Conservation (phyloP, 2,797 vertebrate genomes). For the Loriculus beryllinus region DNA sequence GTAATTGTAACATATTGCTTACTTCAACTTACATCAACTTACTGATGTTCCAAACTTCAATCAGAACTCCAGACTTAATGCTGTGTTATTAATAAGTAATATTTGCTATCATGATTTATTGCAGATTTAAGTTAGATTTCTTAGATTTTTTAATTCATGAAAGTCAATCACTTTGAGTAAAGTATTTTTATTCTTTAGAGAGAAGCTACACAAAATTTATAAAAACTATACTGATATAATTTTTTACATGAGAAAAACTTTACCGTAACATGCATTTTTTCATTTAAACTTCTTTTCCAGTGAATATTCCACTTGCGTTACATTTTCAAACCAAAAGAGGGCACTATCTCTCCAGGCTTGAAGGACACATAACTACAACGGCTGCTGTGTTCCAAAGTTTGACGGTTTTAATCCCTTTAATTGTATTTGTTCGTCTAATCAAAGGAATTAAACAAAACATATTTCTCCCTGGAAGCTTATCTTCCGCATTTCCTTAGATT, state of each 20-base stretch:
- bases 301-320: not conserved
- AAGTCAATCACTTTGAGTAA: not conserved
- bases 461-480: not conserved
- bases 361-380: not conserved
- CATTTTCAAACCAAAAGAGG: conserved; percentile 52
- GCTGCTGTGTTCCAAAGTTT: not conserved
- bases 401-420: not conserved
- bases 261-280: not conserved
- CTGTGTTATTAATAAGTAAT: not conserved
- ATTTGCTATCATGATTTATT: not conserved
- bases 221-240: not conserved
- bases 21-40: not conserved
- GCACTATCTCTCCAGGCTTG: not conserved
- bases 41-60: not conserved
- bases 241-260: not conserved
- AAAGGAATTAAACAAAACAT: not conserved
- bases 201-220: not conserved
- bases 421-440: not conserved
- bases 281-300: not conserved
- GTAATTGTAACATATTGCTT: not conserved
- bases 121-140: not conserved
- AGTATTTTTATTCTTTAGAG: not conserved
- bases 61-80: not conserved
- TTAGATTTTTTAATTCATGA: not conserved
- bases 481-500: not conserved